Evolutionary conservation across 2,113 vertebrate genomes (phyloP).

Genomic region (Ciconia boyciana): DNA sequence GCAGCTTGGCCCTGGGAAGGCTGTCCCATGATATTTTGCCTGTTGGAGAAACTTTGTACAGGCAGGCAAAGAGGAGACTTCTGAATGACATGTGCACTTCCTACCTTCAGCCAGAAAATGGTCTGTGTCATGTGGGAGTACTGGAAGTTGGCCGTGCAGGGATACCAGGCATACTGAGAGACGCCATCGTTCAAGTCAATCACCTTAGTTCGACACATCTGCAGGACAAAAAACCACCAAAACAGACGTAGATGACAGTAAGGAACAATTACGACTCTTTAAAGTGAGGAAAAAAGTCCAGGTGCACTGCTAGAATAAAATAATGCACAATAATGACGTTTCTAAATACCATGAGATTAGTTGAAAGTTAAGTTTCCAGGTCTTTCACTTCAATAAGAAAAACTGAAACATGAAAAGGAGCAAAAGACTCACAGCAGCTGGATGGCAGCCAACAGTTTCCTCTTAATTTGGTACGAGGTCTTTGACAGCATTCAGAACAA

Average conservation of each 20-base stretch:
- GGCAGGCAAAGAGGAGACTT: not conserved
- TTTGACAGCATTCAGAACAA: not conserved
- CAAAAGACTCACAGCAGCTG: not conserved
- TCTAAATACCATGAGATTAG: not conserved
- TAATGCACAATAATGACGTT: accelerated
- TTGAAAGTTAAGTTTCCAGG: not conserved
- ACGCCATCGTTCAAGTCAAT: slow-evolving; percentile 89
- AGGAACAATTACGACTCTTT: not conserved
- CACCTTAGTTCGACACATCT: slow-evolving; percentile 94
- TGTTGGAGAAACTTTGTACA: not conserved
- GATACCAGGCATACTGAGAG: slow-evolving; percentile 95
- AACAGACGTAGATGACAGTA: accelerated
- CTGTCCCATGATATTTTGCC: not conserved
- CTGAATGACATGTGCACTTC: not conserved
- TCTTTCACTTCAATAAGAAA: not conserved
- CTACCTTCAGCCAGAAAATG: slow-evolving; percentile 90
- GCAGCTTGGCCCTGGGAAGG: not conserved
- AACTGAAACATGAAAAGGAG: not conserved
- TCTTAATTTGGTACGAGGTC: not conserved
- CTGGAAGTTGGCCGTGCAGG: slow-evolving; percentile 81
- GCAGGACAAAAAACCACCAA: not conserved
- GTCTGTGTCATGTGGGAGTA: slow-evolving; percentile 74
- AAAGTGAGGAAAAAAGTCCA: not conserved
- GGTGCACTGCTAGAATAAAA: not conserved
- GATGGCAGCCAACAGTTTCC: not conserved